A percentile compares a stretch with the other conserved stretches of the same genome.
Conservation (phyloP, 2,113 vertebrate species). For the Asarcornis scutulata region DNA sequence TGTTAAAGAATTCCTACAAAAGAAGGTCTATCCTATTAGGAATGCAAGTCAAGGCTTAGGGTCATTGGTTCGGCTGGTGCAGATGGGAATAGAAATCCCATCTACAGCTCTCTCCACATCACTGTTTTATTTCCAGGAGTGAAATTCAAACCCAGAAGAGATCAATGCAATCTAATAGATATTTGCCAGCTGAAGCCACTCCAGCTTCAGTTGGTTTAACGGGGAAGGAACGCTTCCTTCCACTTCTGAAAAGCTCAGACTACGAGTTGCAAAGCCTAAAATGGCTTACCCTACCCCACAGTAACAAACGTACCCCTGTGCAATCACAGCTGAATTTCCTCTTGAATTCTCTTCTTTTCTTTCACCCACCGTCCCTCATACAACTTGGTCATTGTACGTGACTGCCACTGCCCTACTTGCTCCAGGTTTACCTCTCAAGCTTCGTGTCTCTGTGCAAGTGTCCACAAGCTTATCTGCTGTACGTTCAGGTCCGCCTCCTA, state of each 20-base stretch:
- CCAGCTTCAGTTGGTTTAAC: accelerated
- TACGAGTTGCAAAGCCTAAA: not conserved
- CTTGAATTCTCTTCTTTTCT: too few relatives aligned
- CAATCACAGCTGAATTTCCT: not conserved
- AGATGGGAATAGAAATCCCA: slow-evolving; percentile 6
- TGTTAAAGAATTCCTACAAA: slow-evolving; percentile 41
- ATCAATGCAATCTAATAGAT: not conserved
- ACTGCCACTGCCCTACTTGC: accelerated
- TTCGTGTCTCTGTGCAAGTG: not conserved
- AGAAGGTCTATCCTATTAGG: slow-evolving; percentile 41
- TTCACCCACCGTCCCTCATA: not conserved
- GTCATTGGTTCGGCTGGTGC: not conserved
- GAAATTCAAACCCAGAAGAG: slow-evolving; percentile 32
- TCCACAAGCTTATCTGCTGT: not conserved
- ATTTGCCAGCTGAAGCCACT: not conserved
- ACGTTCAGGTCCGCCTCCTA: not conserved
- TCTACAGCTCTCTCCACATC: not conserved
- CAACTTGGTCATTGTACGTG: not conserved
- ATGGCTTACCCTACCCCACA: not conserved
- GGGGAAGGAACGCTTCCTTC: not conserved
- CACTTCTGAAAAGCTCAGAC: not conserved
- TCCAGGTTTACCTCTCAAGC: not conserved
- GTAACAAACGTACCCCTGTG: not conserved
- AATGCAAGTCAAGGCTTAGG: slow-evolving; percentile 51
- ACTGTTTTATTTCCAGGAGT: not conserved